Conservation (phyloP, 2,113 vertebrate genomes). For the Mirza zaza region DNA sequence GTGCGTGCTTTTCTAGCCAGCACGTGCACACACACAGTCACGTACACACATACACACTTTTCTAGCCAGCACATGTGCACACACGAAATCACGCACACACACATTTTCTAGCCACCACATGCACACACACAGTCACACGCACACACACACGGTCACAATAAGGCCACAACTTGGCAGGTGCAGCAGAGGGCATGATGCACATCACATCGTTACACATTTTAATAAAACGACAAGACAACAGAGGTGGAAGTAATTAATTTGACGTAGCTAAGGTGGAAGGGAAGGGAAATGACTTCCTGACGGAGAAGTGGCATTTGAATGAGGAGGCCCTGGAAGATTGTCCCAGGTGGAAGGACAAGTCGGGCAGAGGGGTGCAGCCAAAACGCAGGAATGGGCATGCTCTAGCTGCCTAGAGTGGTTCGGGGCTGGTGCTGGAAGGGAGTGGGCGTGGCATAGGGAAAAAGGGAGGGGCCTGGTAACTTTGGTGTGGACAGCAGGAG, state of each 20-base stretch:
- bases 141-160: neutral
- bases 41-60: too few relatives aligned
- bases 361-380: accelerated
- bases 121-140: too few relatives aligned
- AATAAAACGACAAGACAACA: neutral
- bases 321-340: neutral
- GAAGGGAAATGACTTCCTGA: neutral
- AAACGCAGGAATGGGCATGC: too few relatives aligned
- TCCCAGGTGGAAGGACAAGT: too few relatives aligned
- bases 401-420: neutral
- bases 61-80: too few relatives aligned
- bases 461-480: neutral
- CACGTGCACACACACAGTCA: too few relatives aligned
- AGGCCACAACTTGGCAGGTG: neutral
- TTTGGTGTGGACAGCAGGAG: too few relatives aligned
- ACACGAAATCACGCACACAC: too few relatives aligned
- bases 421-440: neutral
- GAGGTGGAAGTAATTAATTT: neutral
- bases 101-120: too few relatives aligned
- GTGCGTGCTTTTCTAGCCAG: too few relatives aligned
- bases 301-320: neutral
- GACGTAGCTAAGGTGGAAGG: neutral
- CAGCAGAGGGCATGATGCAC: accelerated
- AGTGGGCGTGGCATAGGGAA: neutral
- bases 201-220: neutral